phyloP scores from a whole-genome alignment of 2,797 vertebrate genomes.

The Oophaga sylvatica region DNA sequence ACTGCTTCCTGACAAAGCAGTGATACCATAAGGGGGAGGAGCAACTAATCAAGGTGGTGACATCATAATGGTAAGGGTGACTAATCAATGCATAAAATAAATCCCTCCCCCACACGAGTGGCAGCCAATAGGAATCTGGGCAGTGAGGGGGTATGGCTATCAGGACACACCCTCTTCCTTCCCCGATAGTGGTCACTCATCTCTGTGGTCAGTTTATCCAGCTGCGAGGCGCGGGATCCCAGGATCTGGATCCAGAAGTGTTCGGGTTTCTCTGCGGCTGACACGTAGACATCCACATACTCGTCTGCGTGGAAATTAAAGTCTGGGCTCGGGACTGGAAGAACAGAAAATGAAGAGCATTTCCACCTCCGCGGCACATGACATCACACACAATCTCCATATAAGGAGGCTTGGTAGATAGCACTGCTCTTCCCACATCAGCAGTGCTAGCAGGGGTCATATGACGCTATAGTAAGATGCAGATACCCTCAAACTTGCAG shows the following conservation, averaged over 20 bases:
- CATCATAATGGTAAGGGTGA: too few relatives aligned
- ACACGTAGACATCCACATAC: slow-evolving; percentile 88
- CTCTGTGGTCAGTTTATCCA: slow-evolving; percentile 85
- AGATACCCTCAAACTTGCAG: slow-evolving; percentile 84
- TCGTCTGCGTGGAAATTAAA: slow-evolving; percentile 87
- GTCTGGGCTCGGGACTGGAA: slow-evolving; percentile 85
- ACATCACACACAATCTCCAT: not conserved
- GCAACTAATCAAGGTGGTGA: not conserved
- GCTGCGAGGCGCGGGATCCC: slow-evolving; percentile 83
- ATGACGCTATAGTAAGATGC: not conserved
- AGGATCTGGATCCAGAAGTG: slow-evolving; percentile 95
- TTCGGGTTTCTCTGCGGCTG: slow-evolving; percentile 82
- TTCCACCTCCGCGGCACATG: not conserved
- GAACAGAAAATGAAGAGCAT: not conserved
- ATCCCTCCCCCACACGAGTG: too few relatives aligned
- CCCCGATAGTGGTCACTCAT: slow-evolving; percentile 83
- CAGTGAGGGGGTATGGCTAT: too few relatives aligned
- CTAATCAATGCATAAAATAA: too few relatives aligned
- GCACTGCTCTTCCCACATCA: not conserved
- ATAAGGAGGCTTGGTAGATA: too few relatives aligned
- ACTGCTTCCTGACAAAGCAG: not conserved
- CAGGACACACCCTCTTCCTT: slow-evolving; percentile 66
- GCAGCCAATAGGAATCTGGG: too few relatives aligned
- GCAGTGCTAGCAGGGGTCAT: not conserved
- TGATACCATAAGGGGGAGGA: not conserved